Evolutionary conservation across 2,888 invertebrate species (phyloP).

Genomic region (Catotricha subobsoleta): DNA sequence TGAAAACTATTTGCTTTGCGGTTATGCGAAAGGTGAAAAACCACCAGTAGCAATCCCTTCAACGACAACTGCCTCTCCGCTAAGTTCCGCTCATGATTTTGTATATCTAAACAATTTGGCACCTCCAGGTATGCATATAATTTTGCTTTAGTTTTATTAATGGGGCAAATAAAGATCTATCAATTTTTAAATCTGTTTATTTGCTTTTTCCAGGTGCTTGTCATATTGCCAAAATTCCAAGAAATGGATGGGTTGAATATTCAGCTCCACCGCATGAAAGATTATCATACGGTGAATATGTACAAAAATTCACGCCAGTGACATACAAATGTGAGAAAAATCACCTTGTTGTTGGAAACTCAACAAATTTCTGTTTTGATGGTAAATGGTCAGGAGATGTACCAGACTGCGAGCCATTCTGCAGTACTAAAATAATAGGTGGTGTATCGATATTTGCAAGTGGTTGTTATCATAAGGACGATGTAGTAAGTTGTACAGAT

Average conservation of each 20-base stretch:
- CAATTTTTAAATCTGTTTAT: too few species aligned
- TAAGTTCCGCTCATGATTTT: not conserved
- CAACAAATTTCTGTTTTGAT: not conserved
- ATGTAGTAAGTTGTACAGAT: constrained; percentile 10
- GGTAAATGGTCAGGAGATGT: not conserved
- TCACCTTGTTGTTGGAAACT: not conserved
- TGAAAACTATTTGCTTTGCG: constrained; percentile 12
- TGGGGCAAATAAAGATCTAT: too few species aligned
- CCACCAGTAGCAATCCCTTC: not conserved
- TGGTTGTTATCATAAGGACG: constrained; percentile 8
- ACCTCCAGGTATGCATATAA: not conserved
- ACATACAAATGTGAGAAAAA: not conserved
- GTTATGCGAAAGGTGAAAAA: not conserved
- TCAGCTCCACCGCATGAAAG: not conserved
- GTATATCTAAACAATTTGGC: not conserved
- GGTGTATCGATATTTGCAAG: constrained; percentile 1
- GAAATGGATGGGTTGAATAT: not conserved
- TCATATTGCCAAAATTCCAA: not conserved
- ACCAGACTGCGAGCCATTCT: constrained; percentile 2
- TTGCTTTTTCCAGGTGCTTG: too few species aligned
- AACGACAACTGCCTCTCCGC: not conserved
- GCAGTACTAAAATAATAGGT: not conserved
- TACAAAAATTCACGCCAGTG: not conserved
- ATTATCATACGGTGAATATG: not conserved
- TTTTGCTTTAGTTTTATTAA: too few species aligned